Evolutionary conservation across 2,797 vertebrate species (phyloP).

Genomic region (Fundulus diaphanus): DNA sequence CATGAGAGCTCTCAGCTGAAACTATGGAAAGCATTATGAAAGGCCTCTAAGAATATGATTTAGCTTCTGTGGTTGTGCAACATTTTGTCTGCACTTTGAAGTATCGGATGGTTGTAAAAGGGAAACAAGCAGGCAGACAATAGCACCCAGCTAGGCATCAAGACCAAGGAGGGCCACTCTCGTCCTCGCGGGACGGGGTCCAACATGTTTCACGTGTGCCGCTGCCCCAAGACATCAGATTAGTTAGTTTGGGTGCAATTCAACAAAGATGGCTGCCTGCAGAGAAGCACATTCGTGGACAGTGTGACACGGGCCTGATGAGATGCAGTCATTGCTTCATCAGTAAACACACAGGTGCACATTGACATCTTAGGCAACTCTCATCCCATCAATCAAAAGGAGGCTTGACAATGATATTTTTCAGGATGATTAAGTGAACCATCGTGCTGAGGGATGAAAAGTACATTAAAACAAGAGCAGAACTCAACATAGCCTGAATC

Average conservation of each 20-base stretch:
- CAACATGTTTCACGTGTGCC: not conserved
- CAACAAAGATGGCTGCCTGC: not conserved
- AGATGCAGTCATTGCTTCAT: not conserved
- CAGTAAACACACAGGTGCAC: not conserved
- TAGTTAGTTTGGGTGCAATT: not conserved
- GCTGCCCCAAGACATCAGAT: not conserved
- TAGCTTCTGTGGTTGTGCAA: not conserved
- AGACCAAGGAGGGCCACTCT: not conserved
- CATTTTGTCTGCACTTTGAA: not conserved
- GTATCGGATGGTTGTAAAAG: not conserved
- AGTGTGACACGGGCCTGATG: not conserved
- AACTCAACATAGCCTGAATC: not conserved
- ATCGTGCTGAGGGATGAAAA: not conserved
- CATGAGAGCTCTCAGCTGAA: not conserved
- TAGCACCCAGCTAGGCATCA: not conserved
- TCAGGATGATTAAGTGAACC: constrained; percentile 4
- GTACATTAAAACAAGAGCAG: not conserved
- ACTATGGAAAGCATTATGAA: not conserved
- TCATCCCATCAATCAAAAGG: constrained; percentile 3
- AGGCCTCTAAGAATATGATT: not conserved
- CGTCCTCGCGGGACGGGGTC: not conserved
- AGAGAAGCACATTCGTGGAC: not conserved
- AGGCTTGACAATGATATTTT: not conserved
- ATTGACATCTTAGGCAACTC: not conserved
- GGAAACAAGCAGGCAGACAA: constrained; percentile 1